phyloP scores from a whole-genome alignment of 2,113 vertebrate genomes.

The Athene noctua region DNA sequence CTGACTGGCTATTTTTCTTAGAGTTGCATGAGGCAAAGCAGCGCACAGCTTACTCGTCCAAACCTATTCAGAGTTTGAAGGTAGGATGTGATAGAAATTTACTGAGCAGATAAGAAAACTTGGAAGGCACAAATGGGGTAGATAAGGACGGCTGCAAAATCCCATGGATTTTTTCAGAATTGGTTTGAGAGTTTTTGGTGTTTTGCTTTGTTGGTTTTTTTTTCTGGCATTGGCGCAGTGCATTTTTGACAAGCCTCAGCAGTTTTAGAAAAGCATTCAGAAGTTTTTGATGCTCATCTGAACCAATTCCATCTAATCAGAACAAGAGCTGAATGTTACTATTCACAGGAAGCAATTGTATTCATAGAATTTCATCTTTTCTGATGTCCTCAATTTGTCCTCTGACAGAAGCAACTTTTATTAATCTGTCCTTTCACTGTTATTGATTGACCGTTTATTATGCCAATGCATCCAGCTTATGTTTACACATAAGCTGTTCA shows the following conservation, averaged over 20 bases:
- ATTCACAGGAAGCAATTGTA: slow-evolving; percentile 63
- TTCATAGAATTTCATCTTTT: slow-evolving; percentile 61
- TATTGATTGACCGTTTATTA: slow-evolving; percentile 36
- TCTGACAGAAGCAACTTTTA: slow-evolving; percentile 58
- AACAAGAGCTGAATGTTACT: slow-evolving; percentile 51
- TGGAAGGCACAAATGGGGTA: slow-evolving; percentile 33
- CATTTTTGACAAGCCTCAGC: slow-evolving; percentile 56
- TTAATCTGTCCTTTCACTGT: slow-evolving; percentile 35
- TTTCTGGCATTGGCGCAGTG: slow-evolving; percentile 25
- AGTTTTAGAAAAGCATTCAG: slow-evolving; percentile 60
- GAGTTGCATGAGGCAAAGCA: not conserved
- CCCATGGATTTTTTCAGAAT: slow-evolving; percentile 18
- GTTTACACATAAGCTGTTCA: slow-evolving; percentile 16
- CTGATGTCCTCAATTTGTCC: slow-evolving; percentile 62
- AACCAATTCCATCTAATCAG: slow-evolving; percentile 67
- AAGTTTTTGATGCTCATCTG: slow-evolving; percentile 63
- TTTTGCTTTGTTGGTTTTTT: slow-evolving; percentile 51
- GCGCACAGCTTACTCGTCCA: not conserved
- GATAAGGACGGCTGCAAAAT: slow-evolving; percentile 45
- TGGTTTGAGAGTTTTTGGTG: slow-evolving; percentile 35
- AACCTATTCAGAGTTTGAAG: slow-evolving; percentile 28
- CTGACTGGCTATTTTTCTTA: slow-evolving; percentile 32
- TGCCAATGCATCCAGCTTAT: slow-evolving; percentile 32
- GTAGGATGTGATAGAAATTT: slow-evolving; percentile 5
- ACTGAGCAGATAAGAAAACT: slow-evolving; percentile 47